phyloP scores from a whole-genome alignment of 2,797 vertebrate genomes.

The Saxicola maurus region DNA sequence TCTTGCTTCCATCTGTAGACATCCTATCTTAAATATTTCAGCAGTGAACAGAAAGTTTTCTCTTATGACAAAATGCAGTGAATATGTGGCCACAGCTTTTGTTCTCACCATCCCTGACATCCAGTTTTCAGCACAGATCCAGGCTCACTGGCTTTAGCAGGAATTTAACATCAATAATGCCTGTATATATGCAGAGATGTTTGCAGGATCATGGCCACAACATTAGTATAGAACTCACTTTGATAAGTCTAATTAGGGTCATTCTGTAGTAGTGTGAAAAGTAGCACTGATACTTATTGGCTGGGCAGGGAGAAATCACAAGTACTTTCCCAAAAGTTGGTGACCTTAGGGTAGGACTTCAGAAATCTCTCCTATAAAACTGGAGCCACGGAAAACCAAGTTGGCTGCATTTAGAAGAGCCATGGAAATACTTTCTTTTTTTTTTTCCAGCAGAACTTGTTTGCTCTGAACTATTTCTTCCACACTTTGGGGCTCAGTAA shows the following conservation, averaged over 20 bases:
- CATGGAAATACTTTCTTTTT: not conserved
- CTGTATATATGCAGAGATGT: not conserved
- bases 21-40: not conserved
- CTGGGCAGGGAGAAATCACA: constrained; percentile 1
- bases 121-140: not conserved
- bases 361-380: constrained; percentile 33
- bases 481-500: not conserved
- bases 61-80: not conserved
- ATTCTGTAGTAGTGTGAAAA: constrained; percentile 29
- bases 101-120: not conserved
- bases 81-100: not conserved
- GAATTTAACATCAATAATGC: not conserved
- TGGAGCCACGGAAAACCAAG: not conserved
- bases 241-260: constrained; percentile 37
- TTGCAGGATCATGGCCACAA: not conserved
- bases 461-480: constrained; percentile 22
- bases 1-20: not conserved
- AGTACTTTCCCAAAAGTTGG: not conserved
- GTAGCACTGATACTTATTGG: constrained; percentile 14
- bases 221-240: not conserved
- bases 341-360: constrained; percentile 29
- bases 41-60: not conserved
- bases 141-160: not conserved
- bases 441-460: not conserved
- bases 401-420: not conserved